Evolutionary conservation across 2,888 invertebrate genomes (phyloP).

Genomic region (Lithophane socia): DNA sequence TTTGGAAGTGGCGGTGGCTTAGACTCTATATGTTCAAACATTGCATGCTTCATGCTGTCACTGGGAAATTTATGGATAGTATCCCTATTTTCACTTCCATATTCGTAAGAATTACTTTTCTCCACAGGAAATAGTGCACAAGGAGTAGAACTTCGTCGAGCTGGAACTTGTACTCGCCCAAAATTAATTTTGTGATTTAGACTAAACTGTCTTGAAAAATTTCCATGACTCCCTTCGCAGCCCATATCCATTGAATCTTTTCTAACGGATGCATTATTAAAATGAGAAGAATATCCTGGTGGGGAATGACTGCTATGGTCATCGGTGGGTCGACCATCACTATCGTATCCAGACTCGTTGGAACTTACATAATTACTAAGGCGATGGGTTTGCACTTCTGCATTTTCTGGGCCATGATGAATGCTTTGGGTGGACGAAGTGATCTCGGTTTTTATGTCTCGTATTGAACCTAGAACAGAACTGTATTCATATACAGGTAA

Average conservation of each 20-base stretch:
- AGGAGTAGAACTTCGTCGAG: constrained; percentile 87
- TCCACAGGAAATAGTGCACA: constrained; percentile 87
- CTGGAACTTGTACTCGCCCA: constrained; percentile 83
- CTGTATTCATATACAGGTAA: constrained; percentile 88
- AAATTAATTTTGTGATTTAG: constrained; percentile 87
- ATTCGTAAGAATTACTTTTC: constrained; percentile 80
- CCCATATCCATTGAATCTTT: constrained; percentile 74
- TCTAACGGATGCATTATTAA: constrained; percentile 78
- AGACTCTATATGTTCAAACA: constrained; percentile 81
- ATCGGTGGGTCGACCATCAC: constrained; percentile 92
- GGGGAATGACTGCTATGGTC: constrained; percentile 90
- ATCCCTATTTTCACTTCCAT: constrained; percentile 78
- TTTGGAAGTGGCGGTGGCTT: constrained; percentile 88
- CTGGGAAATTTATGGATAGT: constrained; percentile 71
- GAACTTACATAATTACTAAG: constrained; percentile 94
- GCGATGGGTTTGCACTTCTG: constrained; percentile 91
- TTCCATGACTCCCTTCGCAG: constrained; percentile 79
- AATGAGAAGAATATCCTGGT: constrained; percentile 88
- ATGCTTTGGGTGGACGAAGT: constrained; percentile 88
- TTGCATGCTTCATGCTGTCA: constrained; percentile 69
- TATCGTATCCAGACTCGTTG: constrained; percentile 96
- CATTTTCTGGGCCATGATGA: constrained; percentile 89
- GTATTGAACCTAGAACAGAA: constrained; percentile 82
- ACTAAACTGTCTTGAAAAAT: constrained; percentile 85
- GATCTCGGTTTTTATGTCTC: constrained; percentile 84